Percentiles rank a stretch among this genome's conserved stretches.
These are phyloP conservation scores for Pogonognathellus flavescens DNA, from an alignment of 1,140 invertebrate genomes.

Conservation along the genomic window DNA sequence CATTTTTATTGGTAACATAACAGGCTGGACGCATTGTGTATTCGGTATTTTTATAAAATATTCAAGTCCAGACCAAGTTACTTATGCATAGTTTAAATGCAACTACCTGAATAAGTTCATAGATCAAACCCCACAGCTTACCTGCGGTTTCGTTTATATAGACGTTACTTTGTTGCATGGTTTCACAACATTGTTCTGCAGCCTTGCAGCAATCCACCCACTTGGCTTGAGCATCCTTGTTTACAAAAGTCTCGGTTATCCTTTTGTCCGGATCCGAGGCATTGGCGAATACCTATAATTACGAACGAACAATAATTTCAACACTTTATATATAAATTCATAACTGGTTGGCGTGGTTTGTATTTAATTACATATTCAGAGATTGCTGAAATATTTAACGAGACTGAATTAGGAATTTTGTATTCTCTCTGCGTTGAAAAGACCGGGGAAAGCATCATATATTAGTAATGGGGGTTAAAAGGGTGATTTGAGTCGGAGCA, in stretches of 20 bases:
- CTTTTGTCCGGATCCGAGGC: slow-evolving; percentile 33
- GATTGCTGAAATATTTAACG: not conserved
- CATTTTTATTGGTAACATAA: too few relatives aligned
- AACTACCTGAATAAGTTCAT: too few relatives aligned
- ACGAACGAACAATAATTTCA: slow-evolving; percentile 29
- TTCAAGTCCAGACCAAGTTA: too few relatives aligned
- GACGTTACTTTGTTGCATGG: slow-evolving; percentile 57
- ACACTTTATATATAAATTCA: not conserved
- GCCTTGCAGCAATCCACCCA: slow-evolving; percentile 68
- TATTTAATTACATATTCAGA: not conserved
- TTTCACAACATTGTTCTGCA: slow-evolving; percentile 67
- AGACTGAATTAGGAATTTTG: not conserved
- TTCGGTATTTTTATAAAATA: too few relatives aligned
- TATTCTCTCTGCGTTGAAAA: not conserved
- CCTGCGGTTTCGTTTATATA: not conserved
- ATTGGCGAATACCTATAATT: slow-evolving; percentile 63
- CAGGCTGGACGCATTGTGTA: too few relatives aligned
- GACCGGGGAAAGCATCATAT: not conserved
- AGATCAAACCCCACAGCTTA: not conserved
- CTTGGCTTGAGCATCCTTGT: slow-evolving; percentile 59
- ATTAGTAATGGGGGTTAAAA: not conserved
- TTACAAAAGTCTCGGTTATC: slow-evolving; percentile 64
- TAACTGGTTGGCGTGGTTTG: not conserved
- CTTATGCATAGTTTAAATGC: too few relatives aligned
- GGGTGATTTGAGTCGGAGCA: not conserved